Base-by-base conservation (phyloP, 2,797 vertebrate genomes). In the Psittacula echo region DNA sequence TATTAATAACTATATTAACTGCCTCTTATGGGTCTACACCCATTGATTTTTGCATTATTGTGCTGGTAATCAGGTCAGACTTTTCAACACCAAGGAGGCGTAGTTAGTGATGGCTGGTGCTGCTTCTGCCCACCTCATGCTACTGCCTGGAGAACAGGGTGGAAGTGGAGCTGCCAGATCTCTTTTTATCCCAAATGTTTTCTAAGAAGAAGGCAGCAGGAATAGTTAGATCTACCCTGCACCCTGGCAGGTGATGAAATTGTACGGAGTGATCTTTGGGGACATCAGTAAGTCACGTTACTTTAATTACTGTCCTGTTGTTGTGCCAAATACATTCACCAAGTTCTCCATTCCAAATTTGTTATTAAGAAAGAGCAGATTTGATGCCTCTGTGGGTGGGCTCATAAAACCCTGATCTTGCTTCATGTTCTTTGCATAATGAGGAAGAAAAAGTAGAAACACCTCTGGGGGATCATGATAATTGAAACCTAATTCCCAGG, bases 351-450 rank as follows among this genome's bases (percentile, higher is more conserved):
- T 74, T 94, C 87, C 80, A 94, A 13, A 76, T 74, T 54, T 86
- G 3, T 94, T 79, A 61, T 65, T 85, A 85, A 83, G 77, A 92
- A 73, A 90, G 85, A 90, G 90, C 65, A 50, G 74, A 79, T 92
- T 88, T 90, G 53, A 65, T 94, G 88, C 9, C 84, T 94, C 85
- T 89, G 88, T 90, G 95, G 91, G 94, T 96, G 95, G 95, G 90
- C 94, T 94, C 48, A 26, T 92, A 92, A 93, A 97, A 96, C 79
- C 32, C 48, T 56, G 56, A 74, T 89, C 77, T 74, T 71, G 51
- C 77, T 93, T 89, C 61, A 77, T 77, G 54, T 90, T 91, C 48
- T 94, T 94, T 94, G 71, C 88, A 87, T 97, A 95, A 94, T 76
- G 85, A 93, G 90, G 66, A 91, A 87, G 66, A 93, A 95, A 82